Evolutionary conservation across 2,888 invertebrate species (phyloP), one percentile per base, ranked within the genome.

Genomic region (Cheilosia grossa): DNA sequence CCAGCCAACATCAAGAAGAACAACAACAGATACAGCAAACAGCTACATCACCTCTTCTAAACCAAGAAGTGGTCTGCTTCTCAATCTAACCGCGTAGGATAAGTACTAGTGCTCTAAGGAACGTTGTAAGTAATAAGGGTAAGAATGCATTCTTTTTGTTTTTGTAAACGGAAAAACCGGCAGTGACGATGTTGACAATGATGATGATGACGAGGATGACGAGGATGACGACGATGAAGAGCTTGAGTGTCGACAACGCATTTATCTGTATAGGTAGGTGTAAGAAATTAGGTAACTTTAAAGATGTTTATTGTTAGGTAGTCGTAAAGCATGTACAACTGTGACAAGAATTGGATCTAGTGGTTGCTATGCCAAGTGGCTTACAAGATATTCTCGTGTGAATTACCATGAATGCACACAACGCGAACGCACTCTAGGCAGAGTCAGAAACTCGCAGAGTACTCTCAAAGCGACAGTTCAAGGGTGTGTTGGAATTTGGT

Each of bases 21-120:
- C 61, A 44, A 63, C 42, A 30, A 33, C 33, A 73, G 6, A 9
- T 44, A 53, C 21, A 53, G 49, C 21, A 40, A 59, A 53, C 30
- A 59, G 61, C 47, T 15, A 30, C 53, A 21, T 21, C 51, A 42
- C 51, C 44, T 51, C 61, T 42, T 19, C 37, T 21, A 40, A 78
- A 19, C 42, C 63, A 59, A 51, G 64, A 75, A 67, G 75, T 81
- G 75, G 75, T 56, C 61, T 51, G 80, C 85, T 85, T 51, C 59
- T 66, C 66, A 51, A 81, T 59, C 81, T 81, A 85, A 85, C 56
- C 72, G 85, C 51, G 61, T 85, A 85, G 75, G 66, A 81, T 85
- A 85, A 85, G 85, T 61, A 85, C 66, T 77, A 81, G 81, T 49
- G 66, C 24, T 63, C 24, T 73, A 77, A 81, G 81, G 37, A 67